Percentiles rank a stretch among this genome's conserved stretches.
phyloP scores from a whole-genome alignment of 2,113 vertebrate genomes.

The Phyllostomus discolor region DNA sequence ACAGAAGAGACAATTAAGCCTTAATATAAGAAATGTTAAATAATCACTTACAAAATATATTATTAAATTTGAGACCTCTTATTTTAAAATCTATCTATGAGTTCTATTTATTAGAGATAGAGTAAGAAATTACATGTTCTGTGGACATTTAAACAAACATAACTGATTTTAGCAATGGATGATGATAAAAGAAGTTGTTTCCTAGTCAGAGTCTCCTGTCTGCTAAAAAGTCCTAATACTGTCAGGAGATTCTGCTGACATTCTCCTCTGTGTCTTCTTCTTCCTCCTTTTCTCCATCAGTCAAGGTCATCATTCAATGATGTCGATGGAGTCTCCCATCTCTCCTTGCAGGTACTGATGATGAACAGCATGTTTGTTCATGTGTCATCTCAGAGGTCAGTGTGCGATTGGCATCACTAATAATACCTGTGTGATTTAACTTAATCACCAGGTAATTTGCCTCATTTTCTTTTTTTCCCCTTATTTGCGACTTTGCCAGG shows the following conservation, averaged over 20 bases:
- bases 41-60: constrained; percentile 48
- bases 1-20: constrained; percentile 37
- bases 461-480: background rate
- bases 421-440: constrained; percentile 42
- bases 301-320: constrained; percentile 50
- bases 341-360: constrained; percentile 24
- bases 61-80: constrained; percentile 52
- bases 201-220: background rate
- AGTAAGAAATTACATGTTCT: constrained; percentile 7
- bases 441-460: background rate
- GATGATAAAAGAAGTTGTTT: constrained; percentile 21
- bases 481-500: constrained; percentile 12
- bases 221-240: background rate
- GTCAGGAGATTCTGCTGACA: constrained; percentile 12
- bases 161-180: constrained; percentile 36
- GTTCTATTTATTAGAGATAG: constrained; percentile 24
- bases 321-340: background rate
- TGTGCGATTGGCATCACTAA: background rate
- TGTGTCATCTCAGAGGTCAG: constrained; percentile 2
- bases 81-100: background rate
- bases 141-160: background rate
- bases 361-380: constrained; percentile 41
- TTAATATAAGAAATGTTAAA: constrained; percentile 48
- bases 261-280: background rate
- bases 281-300: background rate